phyloP scores from a whole-genome alignment of 2,113 vertebrate species.

The Cettia cetti region DNA sequence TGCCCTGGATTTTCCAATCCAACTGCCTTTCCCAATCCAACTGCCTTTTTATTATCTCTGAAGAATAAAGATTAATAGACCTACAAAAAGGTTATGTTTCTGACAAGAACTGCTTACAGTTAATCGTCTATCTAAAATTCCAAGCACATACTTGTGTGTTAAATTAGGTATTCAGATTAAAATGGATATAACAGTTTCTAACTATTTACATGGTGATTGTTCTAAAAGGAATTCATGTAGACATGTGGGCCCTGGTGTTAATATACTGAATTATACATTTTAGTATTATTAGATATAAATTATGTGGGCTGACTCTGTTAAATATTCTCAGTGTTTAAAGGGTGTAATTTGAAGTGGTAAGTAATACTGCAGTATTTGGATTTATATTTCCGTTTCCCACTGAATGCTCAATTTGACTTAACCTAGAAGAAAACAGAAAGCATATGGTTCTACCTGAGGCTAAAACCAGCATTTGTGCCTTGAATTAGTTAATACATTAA shows the following conservation, averaged over 20 bases:
- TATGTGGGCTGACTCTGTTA: neutral
- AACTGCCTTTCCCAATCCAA: neutral
- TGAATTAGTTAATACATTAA: neutral
- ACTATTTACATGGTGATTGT: neutral
- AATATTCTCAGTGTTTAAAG: neutral
- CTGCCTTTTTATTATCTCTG: neutral
- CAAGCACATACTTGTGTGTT: neutral
- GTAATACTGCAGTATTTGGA: neutral
- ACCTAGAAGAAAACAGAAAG: neutral
- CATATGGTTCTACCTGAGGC: neutral
- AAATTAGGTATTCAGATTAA: neutral
- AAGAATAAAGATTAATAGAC: neutral
- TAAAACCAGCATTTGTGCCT: neutral
- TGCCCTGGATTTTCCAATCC: neutral
- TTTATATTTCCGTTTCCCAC: neutral
- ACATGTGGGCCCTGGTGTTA: neutral
- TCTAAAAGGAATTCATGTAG: neutral
- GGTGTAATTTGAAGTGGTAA: neutral
- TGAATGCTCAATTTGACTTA: neutral
- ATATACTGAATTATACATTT: neutral
- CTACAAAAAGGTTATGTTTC: neutral
- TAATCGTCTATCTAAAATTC: neutral
- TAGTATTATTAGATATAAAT: neutral
- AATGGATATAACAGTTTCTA: neutral
- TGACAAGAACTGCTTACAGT: neutral